phyloP scores from a whole-genome alignment of 2,888 invertebrate species.

The Drosophila affinis region DNA sequence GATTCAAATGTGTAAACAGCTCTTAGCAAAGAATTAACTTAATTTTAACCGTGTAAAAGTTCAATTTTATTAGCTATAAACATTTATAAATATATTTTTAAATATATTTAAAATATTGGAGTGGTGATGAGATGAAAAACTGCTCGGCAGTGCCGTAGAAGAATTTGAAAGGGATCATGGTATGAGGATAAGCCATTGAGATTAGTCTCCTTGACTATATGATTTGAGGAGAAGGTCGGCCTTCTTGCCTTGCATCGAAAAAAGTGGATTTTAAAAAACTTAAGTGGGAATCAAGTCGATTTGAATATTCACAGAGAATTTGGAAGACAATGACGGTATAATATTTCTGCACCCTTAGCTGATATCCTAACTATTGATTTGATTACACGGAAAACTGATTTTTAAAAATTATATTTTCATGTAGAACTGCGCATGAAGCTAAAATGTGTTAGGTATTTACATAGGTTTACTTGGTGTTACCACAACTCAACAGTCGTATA shows the following conservation, averaged over 20 bases:
- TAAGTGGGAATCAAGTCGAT: constrained; percentile 6
- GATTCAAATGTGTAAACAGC: no score
- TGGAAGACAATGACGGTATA: constrained; percentile 1
- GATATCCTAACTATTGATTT: constrained; percentile 4
- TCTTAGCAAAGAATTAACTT: no score
- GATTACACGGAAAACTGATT: constrained; percentile 14
- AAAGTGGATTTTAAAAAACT: constrained; percentile 3
- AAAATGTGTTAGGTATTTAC: constrained; percentile 11
- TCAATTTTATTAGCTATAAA: no score
- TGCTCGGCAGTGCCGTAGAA: no score
- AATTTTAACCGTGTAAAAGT: no score
- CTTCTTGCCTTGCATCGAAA: neutral
- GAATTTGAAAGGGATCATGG: neutral
- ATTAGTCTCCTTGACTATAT: constrained; percentile 4
- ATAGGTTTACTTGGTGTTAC: neutral
- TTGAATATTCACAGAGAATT: constrained; percentile 9
- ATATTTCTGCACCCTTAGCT: constrained; percentile 12
- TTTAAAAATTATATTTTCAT: constrained; percentile 6
- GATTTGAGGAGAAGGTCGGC: neutral
- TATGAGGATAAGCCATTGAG: constrained; percentile 10
- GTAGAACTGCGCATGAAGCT: constrained; percentile 2
- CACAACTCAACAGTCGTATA: no score
- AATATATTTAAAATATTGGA: no score
- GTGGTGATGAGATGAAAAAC: no score
- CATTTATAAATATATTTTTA: no score